phyloP scores from a whole-genome alignment of 1,140 invertebrate species.

The Pygmarrhopalites habei region DNA sequence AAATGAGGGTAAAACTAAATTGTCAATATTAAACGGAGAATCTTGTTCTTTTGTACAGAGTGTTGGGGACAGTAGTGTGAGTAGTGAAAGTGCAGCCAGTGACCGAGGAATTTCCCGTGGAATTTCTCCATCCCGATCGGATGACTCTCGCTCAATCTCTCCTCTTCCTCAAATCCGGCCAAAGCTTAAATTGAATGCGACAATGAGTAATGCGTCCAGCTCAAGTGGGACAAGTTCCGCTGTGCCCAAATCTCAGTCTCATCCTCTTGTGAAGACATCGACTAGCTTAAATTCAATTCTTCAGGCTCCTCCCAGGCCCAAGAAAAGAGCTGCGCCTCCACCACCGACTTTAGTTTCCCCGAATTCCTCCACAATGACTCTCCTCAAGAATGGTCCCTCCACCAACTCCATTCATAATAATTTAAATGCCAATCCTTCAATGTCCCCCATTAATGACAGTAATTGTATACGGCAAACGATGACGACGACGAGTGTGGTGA shows the following conservation, averaged over 20 bases:
- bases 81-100: slow-evolving; percentile 49
- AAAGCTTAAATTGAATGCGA: slow-evolving; percentile 33
- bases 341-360: slow-evolving; percentile 22
- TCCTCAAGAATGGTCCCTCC: neutral
- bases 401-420: neutral
- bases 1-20: too few relatives aligned
- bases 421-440: neutral
- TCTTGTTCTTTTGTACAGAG: too few relatives aligned
- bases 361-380: neutral
- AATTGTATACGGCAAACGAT: neutral
- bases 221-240: slow-evolving; percentile 29
- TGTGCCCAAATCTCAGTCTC: neutral
- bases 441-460: neutral
- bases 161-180: slow-evolving; percentile 43
- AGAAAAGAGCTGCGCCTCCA: slow-evolving; percentile 36
- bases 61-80: slow-evolving; percentile 45
- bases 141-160: slow-evolving; percentile 42
- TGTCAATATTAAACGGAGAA: too few relatives aligned
- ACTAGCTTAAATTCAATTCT: neutral
- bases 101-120: slow-evolving; percentile 34
- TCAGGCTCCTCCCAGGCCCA: slow-evolving; percentile 14
- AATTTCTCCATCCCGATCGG: slow-evolving; percentile 49
- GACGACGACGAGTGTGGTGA: neutral
- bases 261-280: neutral
- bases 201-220: slow-evolving; percentile 32